Evolutionary conservation across 2,888 invertebrate genomes (phyloP), one percentile per base, ranked within the genome.

Genomic region (Ctenicera cuprea): DNA sequence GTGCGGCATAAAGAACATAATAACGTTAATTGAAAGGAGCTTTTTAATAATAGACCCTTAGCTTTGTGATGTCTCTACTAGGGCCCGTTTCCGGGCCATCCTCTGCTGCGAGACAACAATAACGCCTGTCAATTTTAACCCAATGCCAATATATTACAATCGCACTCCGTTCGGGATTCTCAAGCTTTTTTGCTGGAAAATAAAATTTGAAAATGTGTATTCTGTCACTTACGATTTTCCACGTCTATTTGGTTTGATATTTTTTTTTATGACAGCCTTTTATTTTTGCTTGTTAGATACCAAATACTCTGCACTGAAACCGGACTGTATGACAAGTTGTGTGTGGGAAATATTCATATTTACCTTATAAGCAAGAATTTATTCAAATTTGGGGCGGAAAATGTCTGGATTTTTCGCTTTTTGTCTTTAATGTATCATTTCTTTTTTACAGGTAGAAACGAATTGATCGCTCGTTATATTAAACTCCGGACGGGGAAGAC

Each of bases 401-500:
- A n/a, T n/a, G n/a, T 26, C 26, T 33, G 33, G 2, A 33, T 33
- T 33, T 33, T 33, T 26, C 5, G 2, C 26, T 3, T 26, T 26
- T 26, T 26, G 26, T 26, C 5, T 3, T 26, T 26, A 26, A 26
- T 26, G 2, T 26, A 2, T 54, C 8, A 33, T 69, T 62, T 52
- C 62, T 66, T 65, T 83, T 82, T 93, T 94, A 68, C 92, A 99
- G 99, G 99, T 87, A 95, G 99, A 83, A 99, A 99, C 91, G 99
- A 99, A 92, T 90, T 99, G 88, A 99, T 99, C 90, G 99, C 99
- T 83, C 93, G 99, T 86, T 99, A 99, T 90, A 99, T 99, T 88
- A 99, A 99, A 91, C 91, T 99, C 86, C 93, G 99, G 85, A 99
- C 99, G 82, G 99, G 99, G 80, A 99, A 99, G 89, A 99, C 99